phyloP scores from a whole-genome alignment of 2,113 vertebrate species.

The Lamprotornis superbus region DNA sequence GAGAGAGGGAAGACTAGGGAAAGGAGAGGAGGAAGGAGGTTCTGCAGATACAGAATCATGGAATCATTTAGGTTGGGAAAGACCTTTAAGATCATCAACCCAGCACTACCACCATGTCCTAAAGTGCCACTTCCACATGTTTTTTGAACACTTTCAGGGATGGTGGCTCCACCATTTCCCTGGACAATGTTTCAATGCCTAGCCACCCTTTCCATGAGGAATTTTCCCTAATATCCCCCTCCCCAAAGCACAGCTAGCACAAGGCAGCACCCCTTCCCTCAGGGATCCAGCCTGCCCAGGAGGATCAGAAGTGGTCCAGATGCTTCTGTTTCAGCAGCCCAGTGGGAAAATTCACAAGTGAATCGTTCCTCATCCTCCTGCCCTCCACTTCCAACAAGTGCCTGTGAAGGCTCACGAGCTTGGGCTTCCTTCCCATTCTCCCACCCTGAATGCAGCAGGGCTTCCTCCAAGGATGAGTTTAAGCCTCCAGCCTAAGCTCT shows the following conservation, averaged over 20 bases:
- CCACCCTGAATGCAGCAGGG: not conserved
- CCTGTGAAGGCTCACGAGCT: rapidly evolving
- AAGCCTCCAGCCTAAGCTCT: not conserved
- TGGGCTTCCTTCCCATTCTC: not conserved
- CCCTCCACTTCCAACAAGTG: not conserved
- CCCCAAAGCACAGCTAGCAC: not conserved
- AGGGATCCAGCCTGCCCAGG: not conserved
- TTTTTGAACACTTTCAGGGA: not conserved
- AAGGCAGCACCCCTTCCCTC: not conserved
- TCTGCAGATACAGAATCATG: not conserved
- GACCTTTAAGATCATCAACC: not conserved
- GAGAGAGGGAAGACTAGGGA: not conserved
- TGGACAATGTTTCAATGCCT: not conserved
- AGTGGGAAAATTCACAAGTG: not conserved
- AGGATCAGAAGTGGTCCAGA: not conserved
- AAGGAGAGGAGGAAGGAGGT: not conserved
- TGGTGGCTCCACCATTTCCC: not conserved
- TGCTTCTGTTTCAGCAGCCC: not conserved
- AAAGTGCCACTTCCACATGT: rapidly evolving
- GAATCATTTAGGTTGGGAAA: not conserved
- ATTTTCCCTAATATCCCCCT: not conserved
- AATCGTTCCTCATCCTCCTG: not conserved
- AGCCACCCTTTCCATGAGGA: not conserved
- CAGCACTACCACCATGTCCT: rapidly evolving
- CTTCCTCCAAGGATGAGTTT: not conserved